Conservation (phyloP, 1,140 invertebrate species). For the Zelostemma sp. region DNA sequence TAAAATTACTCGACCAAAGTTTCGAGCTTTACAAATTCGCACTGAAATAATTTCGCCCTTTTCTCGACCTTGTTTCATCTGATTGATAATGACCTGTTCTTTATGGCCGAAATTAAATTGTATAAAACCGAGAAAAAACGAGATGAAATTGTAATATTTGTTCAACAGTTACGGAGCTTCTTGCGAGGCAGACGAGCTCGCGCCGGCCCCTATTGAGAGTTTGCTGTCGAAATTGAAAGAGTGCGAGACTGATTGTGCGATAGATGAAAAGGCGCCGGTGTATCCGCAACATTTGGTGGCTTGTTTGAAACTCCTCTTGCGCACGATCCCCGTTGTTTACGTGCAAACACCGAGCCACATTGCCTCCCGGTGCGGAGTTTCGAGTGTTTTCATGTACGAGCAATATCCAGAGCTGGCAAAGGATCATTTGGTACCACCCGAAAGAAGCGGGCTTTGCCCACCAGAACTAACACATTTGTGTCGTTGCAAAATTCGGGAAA, state of each 20-base stretch:
- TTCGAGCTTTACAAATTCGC: no score
- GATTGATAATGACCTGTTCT: no score
- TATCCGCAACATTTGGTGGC: slow-evolving; percentile 77
- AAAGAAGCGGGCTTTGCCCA: slow-evolving; percentile 73
- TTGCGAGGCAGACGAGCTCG: slow-evolving; percentile 68
- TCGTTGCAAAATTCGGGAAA: slow-evolving; percentile 77
- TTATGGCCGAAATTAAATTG: no score
- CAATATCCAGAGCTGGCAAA: slow-evolving; percentile 76
- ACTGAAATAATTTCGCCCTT: no score
- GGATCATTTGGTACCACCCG: slow-evolving; percentile 74
- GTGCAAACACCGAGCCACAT: slow-evolving; percentile 59
- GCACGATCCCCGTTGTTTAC: slow-evolving; percentile 71
- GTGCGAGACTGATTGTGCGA: slow-evolving; percentile 60
- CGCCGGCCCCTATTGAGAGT: slow-evolving; percentile 70
- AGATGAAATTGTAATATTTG: no score
- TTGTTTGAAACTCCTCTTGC: slow-evolving; percentile 77
- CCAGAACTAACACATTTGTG: slow-evolving; percentile 71
- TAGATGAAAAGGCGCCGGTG: slow-evolving; percentile 27
- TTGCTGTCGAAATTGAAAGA: slow-evolving; percentile 77
- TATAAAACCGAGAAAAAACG: no score
- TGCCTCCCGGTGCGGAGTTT: slow-evolving; percentile 53
- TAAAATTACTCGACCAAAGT: no score
- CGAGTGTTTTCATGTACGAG: slow-evolving; percentile 72
- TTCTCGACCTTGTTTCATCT: no score
- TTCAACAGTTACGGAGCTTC: slow-evolving; percentile 78